Base-by-base conservation (phyloP, 2,888 invertebrate species). In the Chrysomela aeneicollis region DNA sequence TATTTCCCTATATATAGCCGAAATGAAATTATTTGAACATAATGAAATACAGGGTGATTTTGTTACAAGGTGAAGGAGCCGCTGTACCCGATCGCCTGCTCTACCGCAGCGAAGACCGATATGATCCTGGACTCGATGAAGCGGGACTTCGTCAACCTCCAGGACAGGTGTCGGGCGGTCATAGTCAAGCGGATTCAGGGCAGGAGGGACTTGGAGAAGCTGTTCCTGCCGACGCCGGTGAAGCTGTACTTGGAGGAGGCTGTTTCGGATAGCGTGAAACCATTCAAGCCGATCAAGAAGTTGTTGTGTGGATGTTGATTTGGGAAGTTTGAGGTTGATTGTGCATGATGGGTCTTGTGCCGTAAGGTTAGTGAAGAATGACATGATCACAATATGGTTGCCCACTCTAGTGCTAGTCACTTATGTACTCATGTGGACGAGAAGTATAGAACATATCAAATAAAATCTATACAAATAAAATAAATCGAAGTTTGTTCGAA, bases 101-200 rank as follows among this genome's bases (percentile, higher is more conserved):
- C 91, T 1, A 91, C 91, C 0, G 91, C 91, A 0, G 90, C 90
- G 17, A 90, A 90, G 82, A 91, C 91, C 1, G 89, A 90, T 81
- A 90, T 92, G 89, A 86, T 87, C 0, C 79, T 92, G 17, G 86
- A 85, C 30, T 81, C 83, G 26, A 86, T 87, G 71, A 85, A 86
- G 67, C 80, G 90, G 46, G 89, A 88, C 74, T 90, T 89, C 77
- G 85, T 87, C 0, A 89, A 86, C 77, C 83, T 92, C 5, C 90
- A 91, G 76, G 91, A 92, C 80, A 84, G 90, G 42, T 89, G 89
- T 77, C 83, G 89, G 19, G 87, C 87, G 0, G 86, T 86, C 59
- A 88, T 91, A 70, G 84, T 89, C 64, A 86, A 86, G 59, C 82
- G 84, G 53, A 77, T 89, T 8, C 82, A 81, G 55, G 82, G 80